A percentile compares a stretch with the other conserved stretches of the same genome.
These are phyloP conservation scores for Orchestes rusci DNA, from an alignment of 2,888 invertebrate genomes.

Conservation along the genomic window DNA sequence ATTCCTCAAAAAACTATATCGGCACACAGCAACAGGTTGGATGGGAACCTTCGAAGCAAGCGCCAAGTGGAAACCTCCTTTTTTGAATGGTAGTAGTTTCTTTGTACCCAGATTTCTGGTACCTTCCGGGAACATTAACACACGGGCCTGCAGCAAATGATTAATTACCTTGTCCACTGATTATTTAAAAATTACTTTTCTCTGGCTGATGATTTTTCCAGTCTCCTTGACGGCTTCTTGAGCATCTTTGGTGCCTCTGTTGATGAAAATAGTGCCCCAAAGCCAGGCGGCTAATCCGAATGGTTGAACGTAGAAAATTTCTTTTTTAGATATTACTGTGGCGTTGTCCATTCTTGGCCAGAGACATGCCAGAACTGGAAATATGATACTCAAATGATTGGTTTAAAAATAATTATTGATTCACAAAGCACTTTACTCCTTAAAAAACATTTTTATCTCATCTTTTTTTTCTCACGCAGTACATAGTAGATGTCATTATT, in stretches of 20 bases:
- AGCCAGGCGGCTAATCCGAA: slow-evolving; percentile 82
- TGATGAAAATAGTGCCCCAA: slow-evolving; percentile 85
- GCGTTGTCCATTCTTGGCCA: slow-evolving; percentile 78
- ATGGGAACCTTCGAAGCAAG: slow-evolving; percentile 76
- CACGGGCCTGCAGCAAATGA: too few species aligned
- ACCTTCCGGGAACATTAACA: slow-evolving; percentile 90
- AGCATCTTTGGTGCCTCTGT: slow-evolving; percentile 64
- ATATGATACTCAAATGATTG: neutral
- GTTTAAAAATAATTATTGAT: too few species aligned
- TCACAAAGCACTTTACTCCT: too few species aligned
- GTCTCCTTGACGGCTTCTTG: slow-evolving; percentile 67
- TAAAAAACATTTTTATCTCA: too few species aligned
- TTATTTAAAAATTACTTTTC: too few species aligned
- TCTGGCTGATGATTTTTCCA: slow-evolving; percentile 56
- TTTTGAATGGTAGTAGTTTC: slow-evolving; percentile 82
- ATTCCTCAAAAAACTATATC: slow-evolving; percentile 63
- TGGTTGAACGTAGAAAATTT: slow-evolving; percentile 72
- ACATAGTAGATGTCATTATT: too few species aligned
- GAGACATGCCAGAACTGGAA: slow-evolving; percentile 61
- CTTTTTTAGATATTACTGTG: slow-evolving; percentile 77
- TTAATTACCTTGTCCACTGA: too few species aligned
- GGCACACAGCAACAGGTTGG: slow-evolving; percentile 82
- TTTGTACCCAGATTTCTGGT: slow-evolving; percentile 68
- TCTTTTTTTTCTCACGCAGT: neutral
- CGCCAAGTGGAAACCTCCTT: slow-evolving; percentile 93